Conservation (phyloP, 1,140 invertebrate genomes). For the Macrotrachela quadricornifera region DNA sequence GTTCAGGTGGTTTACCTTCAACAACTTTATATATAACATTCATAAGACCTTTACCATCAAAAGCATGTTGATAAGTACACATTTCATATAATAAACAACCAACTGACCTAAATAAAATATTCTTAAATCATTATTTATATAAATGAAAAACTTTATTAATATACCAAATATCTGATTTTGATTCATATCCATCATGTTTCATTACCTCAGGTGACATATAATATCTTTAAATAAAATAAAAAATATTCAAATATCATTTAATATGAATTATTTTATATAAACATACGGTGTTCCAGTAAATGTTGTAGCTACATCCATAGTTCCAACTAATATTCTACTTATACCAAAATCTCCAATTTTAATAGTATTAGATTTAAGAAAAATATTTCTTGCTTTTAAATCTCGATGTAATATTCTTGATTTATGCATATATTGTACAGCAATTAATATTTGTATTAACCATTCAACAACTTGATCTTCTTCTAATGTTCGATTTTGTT, state of each 20-base stretch:
- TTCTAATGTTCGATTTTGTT: conserved; percentile 17
- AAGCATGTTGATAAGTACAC: conserved; percentile 24
- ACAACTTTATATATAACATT: conserved; percentile 32
- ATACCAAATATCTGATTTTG: conserved; percentile 26
- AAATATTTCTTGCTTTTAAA: conserved; percentile 32
- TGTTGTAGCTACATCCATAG: conserved; percentile 25
- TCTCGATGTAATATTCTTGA: conserved; percentile 28
- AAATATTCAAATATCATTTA: background rate
- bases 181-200: conserved; percentile 31
- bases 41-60: conserved; percentile 26
- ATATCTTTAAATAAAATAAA: conserved; percentile 10
- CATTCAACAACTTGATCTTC: conserved; percentile 24
- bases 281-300: conserved; percentile 13
- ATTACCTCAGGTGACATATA: conserved; percentile 31
- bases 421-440: conserved; percentile 29
- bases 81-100: conserved; percentile 28
- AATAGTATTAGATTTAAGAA: conserved; percentile 23
- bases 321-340: conserved; percentile 25
- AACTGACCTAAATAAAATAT: conserved; percentile 12
- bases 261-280: too few species aligned
- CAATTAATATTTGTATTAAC: conserved; percentile 28
- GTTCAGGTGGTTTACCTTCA: conserved; percentile 20
- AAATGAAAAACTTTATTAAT: too few species aligned
- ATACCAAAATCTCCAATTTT: conserved; percentile 31
- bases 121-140: too few species aligned